phyloP scores from a whole-genome alignment of 2,797 vertebrate genomes.

The Myioborus miniatus region DNA sequence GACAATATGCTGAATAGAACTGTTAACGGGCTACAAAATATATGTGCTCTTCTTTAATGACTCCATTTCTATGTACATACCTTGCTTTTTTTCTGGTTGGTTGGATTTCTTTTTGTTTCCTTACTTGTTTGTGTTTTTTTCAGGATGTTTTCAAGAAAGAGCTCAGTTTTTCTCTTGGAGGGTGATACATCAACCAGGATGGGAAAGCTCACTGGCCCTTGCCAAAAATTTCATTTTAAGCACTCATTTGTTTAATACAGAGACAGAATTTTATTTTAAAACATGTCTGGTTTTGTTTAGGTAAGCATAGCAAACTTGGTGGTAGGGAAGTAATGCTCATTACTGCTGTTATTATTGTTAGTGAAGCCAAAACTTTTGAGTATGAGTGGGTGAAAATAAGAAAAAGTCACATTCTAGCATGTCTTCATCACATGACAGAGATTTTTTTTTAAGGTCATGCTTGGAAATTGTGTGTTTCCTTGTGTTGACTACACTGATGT shows the following conservation, averaged over 20 bases:
- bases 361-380: background rate
- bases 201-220: background rate
- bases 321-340: background rate
- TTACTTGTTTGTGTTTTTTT: background rate
- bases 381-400: background rate
- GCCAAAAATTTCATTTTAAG: background rate
- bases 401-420: background rate
- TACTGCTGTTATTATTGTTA: background rate
- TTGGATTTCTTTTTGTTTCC: background rate
- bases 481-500: background rate
- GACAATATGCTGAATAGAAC: background rate
- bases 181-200: background rate
- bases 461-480: background rate
- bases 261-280: background rate
- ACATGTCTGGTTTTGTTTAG: conserved; percentile 12
- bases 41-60: background rate
- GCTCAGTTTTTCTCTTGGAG: background rate
- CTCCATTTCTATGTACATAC: background rate
- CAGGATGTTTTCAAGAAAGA: background rate
- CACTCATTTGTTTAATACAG: background rate
- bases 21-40: background rate
- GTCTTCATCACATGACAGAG: background rate
- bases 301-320: background rate
- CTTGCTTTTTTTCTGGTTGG: background rate
- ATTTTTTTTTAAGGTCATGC: background rate